Evolutionary conservation across 1,140 invertebrate species (phyloP).

Genomic region (Euwallacea similis): DNA sequence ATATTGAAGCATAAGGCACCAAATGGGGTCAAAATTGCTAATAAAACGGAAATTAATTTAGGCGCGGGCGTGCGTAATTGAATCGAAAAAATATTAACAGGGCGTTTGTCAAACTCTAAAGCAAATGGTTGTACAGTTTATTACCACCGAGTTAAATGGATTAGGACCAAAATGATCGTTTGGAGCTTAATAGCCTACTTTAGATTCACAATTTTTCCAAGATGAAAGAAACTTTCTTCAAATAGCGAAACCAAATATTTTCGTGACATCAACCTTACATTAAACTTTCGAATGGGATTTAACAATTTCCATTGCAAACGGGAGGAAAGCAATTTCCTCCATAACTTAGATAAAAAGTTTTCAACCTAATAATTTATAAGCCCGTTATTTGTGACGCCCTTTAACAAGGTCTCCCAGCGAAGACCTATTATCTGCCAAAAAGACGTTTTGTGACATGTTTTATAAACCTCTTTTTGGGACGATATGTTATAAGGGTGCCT

Average conservation of each 20-base stretch:
- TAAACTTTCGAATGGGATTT: slow-evolving; percentile 4
- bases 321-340: neutral
- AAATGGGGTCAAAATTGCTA: slow-evolving; percentile 13
- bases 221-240: neutral
- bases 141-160: neutral
- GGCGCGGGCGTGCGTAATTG: slow-evolving; percentile 13
- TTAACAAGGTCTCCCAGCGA: neutral
- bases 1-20: slow-evolving; percentile 10
- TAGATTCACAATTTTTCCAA: slow-evolving; percentile 4
- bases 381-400: neutral
- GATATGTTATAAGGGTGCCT: neutral
- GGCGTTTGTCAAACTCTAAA: slow-evolving; percentile 8
- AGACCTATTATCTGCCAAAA: slow-evolving; percentile 6
- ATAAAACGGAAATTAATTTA: slow-evolving; percentile 16
- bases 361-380: neutral
- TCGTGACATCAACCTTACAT: neutral
- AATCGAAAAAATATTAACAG: slow-evolving; percentile 15
- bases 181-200: neutral
- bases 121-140: slow-evolving; percentile 4
- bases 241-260: slow-evolving; percentile 1
- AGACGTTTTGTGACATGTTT: slow-evolving; percentile 5
- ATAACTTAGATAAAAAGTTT: slow-evolving; percentile 5
- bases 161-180: slow-evolving; percentile 5
- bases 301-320: slow-evolving; percentile 5
- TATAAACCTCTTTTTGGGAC: slow-evolving; percentile 8